A percentile compares a stretch with the other conserved stretches of the same genome.
phyloP scores from a whole-genome alignment of 2,797 vertebrate species.

The Sebastes elongatus region DNA sequence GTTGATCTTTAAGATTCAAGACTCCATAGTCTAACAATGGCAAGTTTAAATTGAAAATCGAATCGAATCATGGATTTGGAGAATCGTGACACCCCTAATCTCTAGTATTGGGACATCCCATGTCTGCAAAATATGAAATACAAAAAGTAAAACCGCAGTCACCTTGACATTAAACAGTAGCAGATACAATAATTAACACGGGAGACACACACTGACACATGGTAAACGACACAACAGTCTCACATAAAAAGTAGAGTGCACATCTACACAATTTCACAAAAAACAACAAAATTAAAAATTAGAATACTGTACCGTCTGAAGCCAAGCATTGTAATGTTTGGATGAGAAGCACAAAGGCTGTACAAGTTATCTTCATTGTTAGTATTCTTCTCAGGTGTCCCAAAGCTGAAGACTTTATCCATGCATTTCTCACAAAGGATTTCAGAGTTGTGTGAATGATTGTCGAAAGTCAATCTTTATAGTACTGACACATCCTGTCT shows the following conservation, averaged over 20 bases:
- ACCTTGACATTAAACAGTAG: background rate
- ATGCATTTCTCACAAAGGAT: conserved; percentile 1
- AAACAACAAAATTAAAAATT: background rate
- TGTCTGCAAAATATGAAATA: background rate
- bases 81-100: no score
- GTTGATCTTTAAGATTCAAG: no score
- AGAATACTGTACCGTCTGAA: conserved; percentile 52
- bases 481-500: background rate
- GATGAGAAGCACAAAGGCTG: conserved; percentile 51
- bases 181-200: background rate
- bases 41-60: no score
- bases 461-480: background rate
- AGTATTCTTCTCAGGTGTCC: background rate
- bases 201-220: background rate
- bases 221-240: background rate
- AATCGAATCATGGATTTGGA: no score
- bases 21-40: no score
- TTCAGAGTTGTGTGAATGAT: conserved; percentile 2
- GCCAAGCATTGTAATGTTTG: conserved; percentile 47
- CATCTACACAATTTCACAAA: background rate
- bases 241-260: background rate
- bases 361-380: conserved; percentile 46
- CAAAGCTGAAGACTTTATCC: background rate
- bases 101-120: background rate
- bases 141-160: background rate